phyloP scores from a whole-genome alignment of 2,113 vertebrate genomes.

The Typhlomys cinereus region DNA sequence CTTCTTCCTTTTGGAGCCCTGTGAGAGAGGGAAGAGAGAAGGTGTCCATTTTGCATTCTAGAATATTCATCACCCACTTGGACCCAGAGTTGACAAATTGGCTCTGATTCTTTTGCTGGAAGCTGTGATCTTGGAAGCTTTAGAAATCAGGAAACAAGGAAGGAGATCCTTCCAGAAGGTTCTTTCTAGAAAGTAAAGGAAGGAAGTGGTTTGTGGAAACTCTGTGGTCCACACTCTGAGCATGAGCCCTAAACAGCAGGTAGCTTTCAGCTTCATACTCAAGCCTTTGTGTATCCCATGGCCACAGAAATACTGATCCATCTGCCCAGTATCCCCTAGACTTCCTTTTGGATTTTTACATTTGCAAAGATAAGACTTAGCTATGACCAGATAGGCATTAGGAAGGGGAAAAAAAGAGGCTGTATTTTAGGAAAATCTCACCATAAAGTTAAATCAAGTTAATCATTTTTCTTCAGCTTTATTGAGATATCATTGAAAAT shows the following conservation, averaged over 20 bases:
- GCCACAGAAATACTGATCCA: background rate
- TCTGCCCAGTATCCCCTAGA: background rate
- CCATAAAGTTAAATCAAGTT: background rate
- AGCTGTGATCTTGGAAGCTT: background rate
- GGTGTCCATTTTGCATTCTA: background rate
- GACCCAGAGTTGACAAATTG: background rate
- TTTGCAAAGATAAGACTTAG: background rate
- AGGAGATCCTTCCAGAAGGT: too few relatives aligned
- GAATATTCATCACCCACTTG: background rate
- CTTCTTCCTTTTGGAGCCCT: background rate
- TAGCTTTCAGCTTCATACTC: background rate
- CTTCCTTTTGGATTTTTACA: constrained; percentile 1
- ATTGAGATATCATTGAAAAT: background rate
- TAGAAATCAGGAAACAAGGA: background rate
- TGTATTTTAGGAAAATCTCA: constrained; percentile 21
- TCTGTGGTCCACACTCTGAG: background rate
- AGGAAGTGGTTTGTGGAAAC: background rate
- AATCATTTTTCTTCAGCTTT: background rate
- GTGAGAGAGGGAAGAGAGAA: background rate
- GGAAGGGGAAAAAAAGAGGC: background rate
- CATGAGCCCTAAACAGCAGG: background rate
- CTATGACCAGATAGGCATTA: background rate
- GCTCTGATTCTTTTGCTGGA: constrained; percentile 12
- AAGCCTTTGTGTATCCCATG: background rate
- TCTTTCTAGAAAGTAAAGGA: background rate